phyloP scores from a whole-genome alignment of 2,888 invertebrate genomes.

The Nomada fabriciana region DNA sequence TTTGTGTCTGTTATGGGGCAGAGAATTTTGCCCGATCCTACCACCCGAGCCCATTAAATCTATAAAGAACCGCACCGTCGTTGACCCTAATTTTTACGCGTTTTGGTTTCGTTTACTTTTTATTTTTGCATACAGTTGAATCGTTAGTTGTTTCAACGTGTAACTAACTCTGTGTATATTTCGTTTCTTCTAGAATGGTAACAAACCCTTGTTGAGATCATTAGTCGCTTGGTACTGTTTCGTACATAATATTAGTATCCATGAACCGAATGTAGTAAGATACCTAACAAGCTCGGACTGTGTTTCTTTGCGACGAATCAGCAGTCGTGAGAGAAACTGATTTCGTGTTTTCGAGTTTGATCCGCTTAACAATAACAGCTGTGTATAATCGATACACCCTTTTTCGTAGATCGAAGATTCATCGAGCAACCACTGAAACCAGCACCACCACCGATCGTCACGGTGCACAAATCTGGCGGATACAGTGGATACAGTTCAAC shows the following conservation, averaged over 20 bases:
- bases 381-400: background rate
- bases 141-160: no score
- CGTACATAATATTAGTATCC: background rate
- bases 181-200: conserved; percentile 1
- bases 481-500: conserved; percentile 82
- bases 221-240: conserved; percentile 15
- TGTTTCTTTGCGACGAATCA: background rate
- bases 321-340: background rate
- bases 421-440: conserved; percentile 94
- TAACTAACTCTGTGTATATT: conserved; percentile 16
- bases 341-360: background rate
- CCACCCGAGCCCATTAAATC: no score
- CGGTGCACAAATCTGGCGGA: conserved; percentile 85
- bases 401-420: conserved; percentile 90
- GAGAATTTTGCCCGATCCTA: background rate
- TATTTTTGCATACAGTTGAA: no score
- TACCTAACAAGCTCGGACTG: background rate
- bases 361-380: no score
- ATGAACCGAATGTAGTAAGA: background rate
- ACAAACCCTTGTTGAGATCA: background rate
- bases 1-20: background rate
- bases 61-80: no score
- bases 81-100: no score
- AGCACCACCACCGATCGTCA: conserved; percentile 88
- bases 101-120: no score